Conservation (phyloP, 1,140 invertebrate genomes). For the Prorops nasuta region DNA sequence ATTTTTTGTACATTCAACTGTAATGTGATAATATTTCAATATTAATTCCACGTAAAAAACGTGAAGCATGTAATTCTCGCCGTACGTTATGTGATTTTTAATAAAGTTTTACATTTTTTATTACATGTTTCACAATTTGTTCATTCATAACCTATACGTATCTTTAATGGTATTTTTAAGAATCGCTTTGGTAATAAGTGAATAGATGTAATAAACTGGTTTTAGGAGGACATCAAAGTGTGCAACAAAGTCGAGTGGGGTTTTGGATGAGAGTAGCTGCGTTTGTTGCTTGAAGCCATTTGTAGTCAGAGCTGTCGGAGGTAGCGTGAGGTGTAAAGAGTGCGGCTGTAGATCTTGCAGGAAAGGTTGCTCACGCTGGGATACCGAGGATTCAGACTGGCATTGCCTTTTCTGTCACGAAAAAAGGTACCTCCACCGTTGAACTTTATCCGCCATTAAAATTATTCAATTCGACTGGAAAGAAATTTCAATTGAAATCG, state of each 20-base stretch:
- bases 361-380: slow-evolving; percentile 41
- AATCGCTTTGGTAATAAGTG: no score
- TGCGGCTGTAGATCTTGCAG: slow-evolving; percentile 40
- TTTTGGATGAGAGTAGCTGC: slow-evolving; percentile 40
- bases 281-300: slow-evolving; percentile 49
- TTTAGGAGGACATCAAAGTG: no score
- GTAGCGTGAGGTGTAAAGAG: slow-evolving; percentile 39
- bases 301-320: slow-evolving; percentile 27
- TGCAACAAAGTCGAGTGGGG: slow-evolving; percentile 15
- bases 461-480: neutral
- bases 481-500: neutral
- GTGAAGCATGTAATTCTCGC: no score
- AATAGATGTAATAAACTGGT: no score
- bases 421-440: slow-evolving; percentile 31
- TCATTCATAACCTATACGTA: no score
- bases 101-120: no score
- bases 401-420: slow-evolving; percentile 48
- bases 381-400: slow-evolving; percentile 35
- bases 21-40: no score
- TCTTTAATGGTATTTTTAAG: no score
- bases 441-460: neutral
- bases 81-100: no score
- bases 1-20: no score
- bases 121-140: no score
- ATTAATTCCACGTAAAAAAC: no score